These are phyloP conservation scores for Pollicipes pollicipes DNA, from an alignment of 1,140 invertebrate species.

Conservation along the genomic window DNA sequence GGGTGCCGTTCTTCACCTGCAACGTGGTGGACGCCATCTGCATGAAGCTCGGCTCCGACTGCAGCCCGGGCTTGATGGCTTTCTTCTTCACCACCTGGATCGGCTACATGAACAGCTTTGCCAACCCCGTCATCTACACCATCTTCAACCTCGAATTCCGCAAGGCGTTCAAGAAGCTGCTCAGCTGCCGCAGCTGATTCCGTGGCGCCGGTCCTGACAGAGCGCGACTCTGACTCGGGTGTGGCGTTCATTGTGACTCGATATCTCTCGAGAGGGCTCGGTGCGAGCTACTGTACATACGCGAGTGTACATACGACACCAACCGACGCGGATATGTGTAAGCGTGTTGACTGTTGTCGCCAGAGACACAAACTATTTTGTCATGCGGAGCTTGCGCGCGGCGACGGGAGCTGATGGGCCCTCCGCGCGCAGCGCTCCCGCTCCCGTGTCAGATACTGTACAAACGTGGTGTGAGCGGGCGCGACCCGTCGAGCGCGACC, in stretches of 20 bases:
- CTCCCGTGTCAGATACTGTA: background rate
- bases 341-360: background rate
- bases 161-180: slow-evolving; percentile 91
- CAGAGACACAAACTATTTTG: background rate
- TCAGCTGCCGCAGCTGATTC: slow-evolving; percentile 12
- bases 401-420: background rate
- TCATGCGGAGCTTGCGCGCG: background rate
- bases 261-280: no score
- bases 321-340: no score
- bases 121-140: slow-evolving; percentile 97
- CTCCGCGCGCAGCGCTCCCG: no score
- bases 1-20: slow-evolving; percentile 97
- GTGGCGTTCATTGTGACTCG: no score
- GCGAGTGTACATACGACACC: no score
- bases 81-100: slow-evolving; percentile 96
- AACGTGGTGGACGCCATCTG: slow-evolving; percentile 93
- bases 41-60: slow-evolving; percentile 59
- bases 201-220: no score
- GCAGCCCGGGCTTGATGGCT: slow-evolving; percentile 65
- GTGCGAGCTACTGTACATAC: no score
- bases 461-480: background rate
- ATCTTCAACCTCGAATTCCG: slow-evolving; percentile 99
- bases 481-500: no score
- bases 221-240: background rate
- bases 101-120: slow-evolving; percentile 91